These are phyloP conservation scores for Micromussa lordhowensis DNA, from an alignment of 92 coral and sea anemone genomes.

Conservation along the genomic window DNA sequence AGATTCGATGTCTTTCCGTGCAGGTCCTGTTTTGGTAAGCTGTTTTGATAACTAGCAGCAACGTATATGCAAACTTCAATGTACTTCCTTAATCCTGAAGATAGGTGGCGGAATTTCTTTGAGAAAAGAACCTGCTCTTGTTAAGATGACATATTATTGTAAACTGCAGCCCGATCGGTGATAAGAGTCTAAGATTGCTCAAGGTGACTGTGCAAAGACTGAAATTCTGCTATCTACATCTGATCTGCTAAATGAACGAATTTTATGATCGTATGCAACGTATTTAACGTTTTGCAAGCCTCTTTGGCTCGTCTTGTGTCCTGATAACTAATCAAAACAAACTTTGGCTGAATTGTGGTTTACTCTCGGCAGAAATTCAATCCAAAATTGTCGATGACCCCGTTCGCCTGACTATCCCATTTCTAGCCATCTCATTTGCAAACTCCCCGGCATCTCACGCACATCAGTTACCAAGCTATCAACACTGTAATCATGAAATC, in stretches of 20 bases:
- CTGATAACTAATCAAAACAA: conserved; percentile 37
- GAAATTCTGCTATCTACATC: neutral
- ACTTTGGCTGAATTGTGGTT: conserved; percentile 2
- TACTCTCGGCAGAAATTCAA: conserved; percentile 4
- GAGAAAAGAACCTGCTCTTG: conserved; percentile 1
- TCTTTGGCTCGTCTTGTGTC: conserved; percentile 15
- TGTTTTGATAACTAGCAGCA: neutral
- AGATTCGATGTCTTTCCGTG: conserved; percentile 24
- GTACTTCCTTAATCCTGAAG: conserved; percentile 43
- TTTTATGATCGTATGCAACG: neutral
- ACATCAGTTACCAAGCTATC: conserved; percentile 37
- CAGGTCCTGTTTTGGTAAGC: conserved; percentile 15
- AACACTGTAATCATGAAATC: conserved; percentile 26
- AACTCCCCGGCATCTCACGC: conserved; percentile 14
- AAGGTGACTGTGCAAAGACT: neutral
- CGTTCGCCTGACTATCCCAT: neutral
- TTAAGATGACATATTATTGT: neutral
- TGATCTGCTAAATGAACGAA: neutral
- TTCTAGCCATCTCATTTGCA: conserved; percentile 19
- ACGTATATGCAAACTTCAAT: conserved; percentile 18
- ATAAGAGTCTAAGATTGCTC: neutral
- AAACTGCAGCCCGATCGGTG: neutral
- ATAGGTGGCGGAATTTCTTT: conserved; percentile 33
- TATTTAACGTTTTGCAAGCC: neutral
- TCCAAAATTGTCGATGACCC: conserved; percentile 29